Evolutionary conservation across 2,797 vertebrate genomes (phyloP), one percentile per base, ranked within the genome.

Genomic region (Nothura maculosa): DNA sequence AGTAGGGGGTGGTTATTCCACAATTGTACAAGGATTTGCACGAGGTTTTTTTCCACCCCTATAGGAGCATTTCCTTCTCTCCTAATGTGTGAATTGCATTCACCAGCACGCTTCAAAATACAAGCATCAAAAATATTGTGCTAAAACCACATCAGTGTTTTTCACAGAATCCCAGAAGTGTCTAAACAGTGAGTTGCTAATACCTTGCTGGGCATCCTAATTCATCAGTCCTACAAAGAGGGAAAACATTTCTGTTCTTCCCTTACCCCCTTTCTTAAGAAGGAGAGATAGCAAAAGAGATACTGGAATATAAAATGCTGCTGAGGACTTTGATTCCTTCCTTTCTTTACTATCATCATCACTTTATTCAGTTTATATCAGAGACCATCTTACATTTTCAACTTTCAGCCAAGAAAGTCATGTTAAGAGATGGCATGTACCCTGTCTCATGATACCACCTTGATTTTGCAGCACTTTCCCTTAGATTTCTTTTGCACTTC

Each of bases 271-370:
- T 13, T 14, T 1, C 32, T 43, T 16, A 3, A 8, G 43, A 61
- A 62, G 42, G 6, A 38, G 45, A 40, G 28, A 28, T 20, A 57
- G n/a, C 58, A 62, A 75, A 38, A 85, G 8, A 30, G 21, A 19
- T 2, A 15, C 13, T 6, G 0, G 8, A 6, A 24, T 38, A 30
- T 22, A 20, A 3, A 0, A 5, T 34, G n/a, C 16, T 34, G 54
- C 3, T 38, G 42, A 10, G 55, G 42, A 10, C 24, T 24, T 8
- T 6, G 0, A 1, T 3, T 28, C 9, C 19, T 7, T 2, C 22
- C 7, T 7, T 43, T 77, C 12, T 8, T n/a, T 16, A 12, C 34
- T 16, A 12, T 13, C 27, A 40, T 17, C 47, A 4, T 1, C 7
- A 25, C 19, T 30, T n/a, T 4, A 19, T 1, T 9, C 55, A 61